Evolutionary conservation across 53 echinoderm and acorn worm species (phyloP), one percentile per base, ranked within the genome.

Genomic region (Paracentrotus lividus): DNA sequence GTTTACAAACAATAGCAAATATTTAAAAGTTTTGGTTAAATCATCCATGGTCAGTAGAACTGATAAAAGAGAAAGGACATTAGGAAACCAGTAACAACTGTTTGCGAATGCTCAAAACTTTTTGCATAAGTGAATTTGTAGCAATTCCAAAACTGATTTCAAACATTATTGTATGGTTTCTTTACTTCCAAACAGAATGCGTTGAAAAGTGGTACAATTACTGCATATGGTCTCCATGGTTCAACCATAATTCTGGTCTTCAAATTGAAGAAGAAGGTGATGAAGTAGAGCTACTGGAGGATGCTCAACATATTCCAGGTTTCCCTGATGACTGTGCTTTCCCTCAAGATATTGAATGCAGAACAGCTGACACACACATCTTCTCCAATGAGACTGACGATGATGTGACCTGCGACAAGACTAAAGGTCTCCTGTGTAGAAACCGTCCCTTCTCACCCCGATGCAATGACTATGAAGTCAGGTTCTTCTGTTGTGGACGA

Each of bases 331-430:
- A 92, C 2, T 92, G 92, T 51, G n/a, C 1, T 26, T 34, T 55
- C 26, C 91, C 91, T 15, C 40, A 42, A 12, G 81, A 78, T 43
- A 45, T 92, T 5, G 23, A 77, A 51, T 92, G 92, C 33, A 21
- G 92, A 24, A 92, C 92, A 0, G 92, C 69, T 34, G 92, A 92
- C 53, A 78, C 92, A 2, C 77, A 92, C 42, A 27, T 34, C 26
- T 78, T 92, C 78, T 92, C 78, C 26, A 92, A 92, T 55, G 77
- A 92, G 32, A 92, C 92, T 12, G 58, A 36, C 40, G 81, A 92
- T 42, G 77, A 34, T 51, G 77, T 76, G 32, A 55, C 92, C 4
- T 77, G 78, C 59, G 92, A 92, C 43, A 29, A 31, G 55, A 54
- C 1, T 5, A 92, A 78, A n/a, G 92, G 92, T 47, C 90, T 90